Base-by-base conservation (phyloP, 2,797 vertebrate species). In the Petrocephalus schoutedeni region DNA sequence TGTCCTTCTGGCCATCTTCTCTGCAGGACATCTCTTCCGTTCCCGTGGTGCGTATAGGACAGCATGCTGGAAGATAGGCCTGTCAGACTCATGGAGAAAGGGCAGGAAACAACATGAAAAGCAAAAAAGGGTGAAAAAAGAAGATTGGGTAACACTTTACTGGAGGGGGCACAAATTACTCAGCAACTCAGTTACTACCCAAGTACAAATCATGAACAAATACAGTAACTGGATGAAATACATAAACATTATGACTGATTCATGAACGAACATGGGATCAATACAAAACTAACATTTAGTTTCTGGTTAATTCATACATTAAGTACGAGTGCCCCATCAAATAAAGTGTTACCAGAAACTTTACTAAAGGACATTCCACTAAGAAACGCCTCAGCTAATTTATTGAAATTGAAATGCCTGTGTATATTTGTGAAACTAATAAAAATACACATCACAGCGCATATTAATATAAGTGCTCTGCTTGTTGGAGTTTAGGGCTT, bases 341-440 rank as follows among this genome's bases (percentile, higher is more conserved):
- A 28, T 71, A 36, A 36, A 71, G 4, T 23, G 28, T 71, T 36
- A 36, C 28, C 28, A 4, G 28, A 36, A 4, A 28, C 32, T 36
- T 71, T 32, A 71, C 64, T 89, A 88, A 91, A 61, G 89, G 54
- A 71, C 88, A 88, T 77, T 77, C 19, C 7, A 19, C 36, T 45
- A 77, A 77, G 10, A 77, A 77, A 77, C 19, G 16, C 5, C 12
- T 41, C 1, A 41, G 71, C 16, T 74, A 45, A 77, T 77, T 16
- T n/a, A n/a, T 8, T n/a, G 19, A 0, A 9, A n/a, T 45, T 77
- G 7, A 45, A 77, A 77, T n/a, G 16, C 41, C 45, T 77, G 16
- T 77, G 71, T 77, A 77, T 14, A 45, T 77, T 23, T 77, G 14
- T 77, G 12, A n/a, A 2, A 77, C 7, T n/a, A 45, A 45, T 77